Evolutionary conservation across 2,113 vertebrate genomes (phyloP).

Genomic region (Brachyistius frenatus): DNA sequence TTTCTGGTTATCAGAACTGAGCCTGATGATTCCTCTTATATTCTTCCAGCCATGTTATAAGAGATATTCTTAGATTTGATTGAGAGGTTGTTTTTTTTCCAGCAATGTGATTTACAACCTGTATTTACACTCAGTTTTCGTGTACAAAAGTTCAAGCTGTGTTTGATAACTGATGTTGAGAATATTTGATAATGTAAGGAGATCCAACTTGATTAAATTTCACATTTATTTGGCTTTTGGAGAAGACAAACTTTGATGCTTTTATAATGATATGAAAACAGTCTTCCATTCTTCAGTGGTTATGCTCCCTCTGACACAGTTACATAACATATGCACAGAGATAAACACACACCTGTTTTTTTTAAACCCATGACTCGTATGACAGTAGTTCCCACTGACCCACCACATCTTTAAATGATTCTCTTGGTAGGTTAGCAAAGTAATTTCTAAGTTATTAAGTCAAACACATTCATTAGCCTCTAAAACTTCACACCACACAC

Average conservation of each 20-base stretch:
- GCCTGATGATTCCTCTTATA: background rate
- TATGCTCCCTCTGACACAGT: too few species aligned
- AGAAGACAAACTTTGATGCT: constrained; percentile 23
- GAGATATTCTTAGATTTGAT: constrained; percentile 5
- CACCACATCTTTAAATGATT: background rate
- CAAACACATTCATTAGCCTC: background rate
- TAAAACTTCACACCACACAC: too few species aligned
- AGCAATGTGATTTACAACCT: background rate
- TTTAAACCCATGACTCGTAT: too few species aligned
- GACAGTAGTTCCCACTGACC: constrained; percentile 5
- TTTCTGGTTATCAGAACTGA: background rate
- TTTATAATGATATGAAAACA: constrained; percentile 56
- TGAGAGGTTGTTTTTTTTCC: background rate
- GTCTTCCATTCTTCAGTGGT: background rate
- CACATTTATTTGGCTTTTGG: constrained; percentile 33
- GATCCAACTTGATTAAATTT: constrained; percentile 15
- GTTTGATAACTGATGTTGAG: constrained; percentile 2
- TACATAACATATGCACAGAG: constrained; percentile 12
- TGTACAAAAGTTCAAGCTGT: background rate
- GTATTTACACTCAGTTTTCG: background rate
- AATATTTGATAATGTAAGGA: background rate
- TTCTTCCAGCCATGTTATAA: background rate
- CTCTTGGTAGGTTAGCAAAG: background rate
- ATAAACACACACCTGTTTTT: background rate
- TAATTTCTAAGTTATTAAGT: background rate